phyloP scores from a whole-genome alignment of 35 echinoderm and acorn worm genomes.

The Antedon bifida region DNA sequence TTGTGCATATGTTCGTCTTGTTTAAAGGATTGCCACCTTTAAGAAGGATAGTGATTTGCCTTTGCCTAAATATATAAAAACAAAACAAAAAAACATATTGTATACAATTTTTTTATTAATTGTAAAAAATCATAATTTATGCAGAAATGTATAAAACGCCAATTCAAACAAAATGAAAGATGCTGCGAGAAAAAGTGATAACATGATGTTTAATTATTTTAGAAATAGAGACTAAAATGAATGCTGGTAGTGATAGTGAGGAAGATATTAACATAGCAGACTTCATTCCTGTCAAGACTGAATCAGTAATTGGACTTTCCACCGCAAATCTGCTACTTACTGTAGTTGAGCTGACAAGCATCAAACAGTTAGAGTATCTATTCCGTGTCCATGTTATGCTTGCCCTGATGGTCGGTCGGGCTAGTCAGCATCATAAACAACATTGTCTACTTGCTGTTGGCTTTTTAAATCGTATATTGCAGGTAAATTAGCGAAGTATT shows the following conservation, averaged over 20 bases:
- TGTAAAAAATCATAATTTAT: too few relatives aligned
- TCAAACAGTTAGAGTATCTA: conserved; percentile 60
- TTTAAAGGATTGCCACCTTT: too few relatives aligned
- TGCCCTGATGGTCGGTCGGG: conserved; percentile 54
- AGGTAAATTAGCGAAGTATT: conserved; percentile 62
- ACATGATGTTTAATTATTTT: not conserved
- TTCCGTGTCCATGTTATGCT: conserved; percentile 75
- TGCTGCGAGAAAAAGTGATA: too few relatives aligned
- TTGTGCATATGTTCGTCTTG: too few relatives aligned
- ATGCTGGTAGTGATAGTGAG: conserved; percentile 11
- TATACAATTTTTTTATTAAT: too few relatives aligned
- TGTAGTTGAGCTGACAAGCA: conserved; percentile 44
- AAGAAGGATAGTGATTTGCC: too few relatives aligned
- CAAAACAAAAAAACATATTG: too few relatives aligned
- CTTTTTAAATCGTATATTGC: conserved; percentile 68
- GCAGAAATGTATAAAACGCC: too few relatives aligned
- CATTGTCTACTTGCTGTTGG: conserved; percentile 78
- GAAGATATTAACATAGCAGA: conserved; percentile 29
- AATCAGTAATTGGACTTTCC: conserved; percentile 52
- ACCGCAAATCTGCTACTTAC: conserved; percentile 45
- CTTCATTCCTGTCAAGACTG: conserved; percentile 70
- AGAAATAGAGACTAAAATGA: not conserved
- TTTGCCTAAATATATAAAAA: too few relatives aligned
- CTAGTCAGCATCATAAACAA: conserved; percentile 33
- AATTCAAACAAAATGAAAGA: too few relatives aligned